phyloP scores from a whole-genome alignment of 1,140 invertebrate species.

The Lethrus apterus region DNA sequence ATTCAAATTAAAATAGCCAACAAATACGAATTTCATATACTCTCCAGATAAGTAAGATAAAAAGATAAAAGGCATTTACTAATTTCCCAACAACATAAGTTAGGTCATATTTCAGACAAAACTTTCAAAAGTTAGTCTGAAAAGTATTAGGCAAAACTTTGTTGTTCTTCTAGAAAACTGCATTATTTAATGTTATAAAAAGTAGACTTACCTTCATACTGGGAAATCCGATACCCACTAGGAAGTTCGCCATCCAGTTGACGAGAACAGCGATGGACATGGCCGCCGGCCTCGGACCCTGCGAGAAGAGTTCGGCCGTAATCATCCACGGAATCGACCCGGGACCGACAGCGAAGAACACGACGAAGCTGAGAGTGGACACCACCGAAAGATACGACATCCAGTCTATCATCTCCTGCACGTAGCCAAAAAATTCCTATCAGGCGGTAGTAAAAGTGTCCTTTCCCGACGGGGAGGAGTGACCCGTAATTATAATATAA shows the following conservation, averaged over 20 bases:
- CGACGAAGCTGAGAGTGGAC: conserved; percentile 87
- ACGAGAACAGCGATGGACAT: conserved; percentile 97
- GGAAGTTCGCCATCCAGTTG: conserved; percentile 98
- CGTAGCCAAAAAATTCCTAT: conserved; percentile 92
- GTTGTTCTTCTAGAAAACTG: no score
- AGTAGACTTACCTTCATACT: conserved; percentile 69
- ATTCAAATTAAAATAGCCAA: no score
- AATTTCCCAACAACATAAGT: no score
- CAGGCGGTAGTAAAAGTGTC: conserved; percentile 51
- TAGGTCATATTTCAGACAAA: no score
- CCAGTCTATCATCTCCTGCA: conserved; percentile 97
- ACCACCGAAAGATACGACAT: conserved; percentile 94
- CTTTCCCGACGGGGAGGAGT: conserved; percentile 53
- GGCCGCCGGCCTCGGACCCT: conserved; percentile 91
- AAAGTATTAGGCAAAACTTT: no score
- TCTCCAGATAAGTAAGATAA: no score
- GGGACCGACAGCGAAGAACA: conserved; percentile 94
- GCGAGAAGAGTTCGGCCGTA: conserved; percentile 95
- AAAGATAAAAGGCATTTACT: no score
- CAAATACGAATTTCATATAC: no score
- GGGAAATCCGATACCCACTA: conserved; percentile 92
- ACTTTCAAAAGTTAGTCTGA: no score
- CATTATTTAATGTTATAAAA: no score
- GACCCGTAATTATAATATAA: conserved; percentile 18
- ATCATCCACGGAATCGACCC: conserved; percentile 99